Percentiles rank a stretch among this genome's conserved stretches.
Conservation (phyloP, 1,140 invertebrate genomes). For the Tetranychus cinnabarinus region DNA sequence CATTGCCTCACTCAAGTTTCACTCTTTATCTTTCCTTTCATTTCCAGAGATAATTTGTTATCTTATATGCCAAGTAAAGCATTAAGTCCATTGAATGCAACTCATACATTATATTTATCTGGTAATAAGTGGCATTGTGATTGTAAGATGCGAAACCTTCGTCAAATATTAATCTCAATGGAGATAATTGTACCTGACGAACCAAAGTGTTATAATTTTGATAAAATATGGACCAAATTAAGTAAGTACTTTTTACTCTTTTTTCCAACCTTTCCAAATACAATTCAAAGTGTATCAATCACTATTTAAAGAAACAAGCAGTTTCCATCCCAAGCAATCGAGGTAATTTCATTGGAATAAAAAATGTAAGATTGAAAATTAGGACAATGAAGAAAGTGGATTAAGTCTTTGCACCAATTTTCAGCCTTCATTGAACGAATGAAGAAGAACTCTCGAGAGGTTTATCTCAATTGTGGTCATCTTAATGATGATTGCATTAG, state of each 20-base stretch:
- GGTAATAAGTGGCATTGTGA: conserved; percentile 59
- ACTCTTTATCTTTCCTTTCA: conserved; percentile 13
- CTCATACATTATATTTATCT: conserved; percentile 45
- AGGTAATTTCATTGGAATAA: not conserved
- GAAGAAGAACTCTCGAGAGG: no score
- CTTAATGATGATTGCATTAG: no score
- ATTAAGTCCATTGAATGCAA: conserved; percentile 37
- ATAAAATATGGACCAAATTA: conserved; percentile 6
- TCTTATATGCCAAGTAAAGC: conserved; percentile 36
- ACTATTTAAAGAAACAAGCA: no score
- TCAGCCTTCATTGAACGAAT: not conserved
- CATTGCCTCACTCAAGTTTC: no score
- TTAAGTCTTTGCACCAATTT: not conserved
- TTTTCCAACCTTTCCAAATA: no score
- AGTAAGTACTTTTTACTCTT: not conserved
- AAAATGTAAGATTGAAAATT: not conserved
- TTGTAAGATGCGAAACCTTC: conserved; percentile 43
- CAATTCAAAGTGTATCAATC: no score
- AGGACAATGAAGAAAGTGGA: not conserved
- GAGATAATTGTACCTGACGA: conserved; percentile 3
- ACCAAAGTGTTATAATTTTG: not conserved
- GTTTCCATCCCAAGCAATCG: not conserved
- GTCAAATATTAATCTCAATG: conserved; percentile 16
- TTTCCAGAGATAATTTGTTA: conserved; percentile 32
- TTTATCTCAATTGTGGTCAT: no score